A percentile compares a stretch with the other conserved stretches of the same genome.
These are phyloP conservation scores for Noctilio leporinus DNA, from an alignment of 2,113 vertebrate species.

Conservation along the genomic window DNA sequence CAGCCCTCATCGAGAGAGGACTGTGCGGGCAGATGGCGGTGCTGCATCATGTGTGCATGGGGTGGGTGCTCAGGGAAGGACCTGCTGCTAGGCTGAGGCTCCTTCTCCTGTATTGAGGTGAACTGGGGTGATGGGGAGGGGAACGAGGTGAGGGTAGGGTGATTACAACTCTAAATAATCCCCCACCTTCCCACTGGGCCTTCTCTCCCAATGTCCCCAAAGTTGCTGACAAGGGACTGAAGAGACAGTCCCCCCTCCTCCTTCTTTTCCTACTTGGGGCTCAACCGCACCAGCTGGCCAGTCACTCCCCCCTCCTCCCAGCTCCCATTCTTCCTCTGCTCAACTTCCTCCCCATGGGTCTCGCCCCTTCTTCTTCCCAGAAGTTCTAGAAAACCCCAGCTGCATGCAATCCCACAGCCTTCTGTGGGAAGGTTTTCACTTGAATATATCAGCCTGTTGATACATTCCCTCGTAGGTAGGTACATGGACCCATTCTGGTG, in stretches of 20 bases:
- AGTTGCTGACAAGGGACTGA: not conserved
- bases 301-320: not conserved
- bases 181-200: no score
- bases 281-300: not conserved
- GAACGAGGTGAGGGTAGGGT: not conserved
- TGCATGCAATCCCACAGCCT: not conserved
- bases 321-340: not conserved
- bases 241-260: not conserved
- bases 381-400: not conserved
- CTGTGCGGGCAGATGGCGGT: fast-evolving
- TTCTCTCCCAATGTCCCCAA: not conserved
- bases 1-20: not conserved
- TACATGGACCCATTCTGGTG: not conserved
- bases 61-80: not conserved
- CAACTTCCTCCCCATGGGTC: not conserved
- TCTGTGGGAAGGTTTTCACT: not conserved
- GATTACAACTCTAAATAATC: not conserved
- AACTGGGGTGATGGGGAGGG: not conserved
- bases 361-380: not conserved
- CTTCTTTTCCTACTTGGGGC: not conserved
- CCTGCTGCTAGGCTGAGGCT: not conserved
- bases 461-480: no score
- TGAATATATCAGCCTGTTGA: no score
- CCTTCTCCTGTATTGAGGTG: not conserved
- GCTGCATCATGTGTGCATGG: fast-evolving